Percentiles rank a stretch among this genome's conserved stretches.
These are phyloP conservation scores for Dicrurus megarhynchus DNA, from an alignment of 2,113 vertebrate genomes.

Conservation along the genomic window DNA sequence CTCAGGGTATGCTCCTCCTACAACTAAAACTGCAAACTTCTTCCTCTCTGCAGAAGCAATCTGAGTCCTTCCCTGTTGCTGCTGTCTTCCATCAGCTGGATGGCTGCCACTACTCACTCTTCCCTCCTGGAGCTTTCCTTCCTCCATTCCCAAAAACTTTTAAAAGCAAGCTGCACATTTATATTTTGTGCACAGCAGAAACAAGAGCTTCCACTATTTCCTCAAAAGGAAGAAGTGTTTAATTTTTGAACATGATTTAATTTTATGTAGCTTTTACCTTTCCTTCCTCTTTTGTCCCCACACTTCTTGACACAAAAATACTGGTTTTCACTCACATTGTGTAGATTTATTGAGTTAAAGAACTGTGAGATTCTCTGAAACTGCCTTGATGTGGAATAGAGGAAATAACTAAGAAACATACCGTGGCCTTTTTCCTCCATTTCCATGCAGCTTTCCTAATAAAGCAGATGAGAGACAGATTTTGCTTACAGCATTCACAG, in stretches of 20 bases:
- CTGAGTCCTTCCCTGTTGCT: not conserved
- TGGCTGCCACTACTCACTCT: not conserved
- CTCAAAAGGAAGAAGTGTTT: not conserved
- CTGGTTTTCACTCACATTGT: not conserved
- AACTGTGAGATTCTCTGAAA: not conserved
- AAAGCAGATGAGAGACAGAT: not conserved
- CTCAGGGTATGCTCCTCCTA: not conserved
- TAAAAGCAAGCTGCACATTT: not conserved
- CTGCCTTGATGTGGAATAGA: not conserved
- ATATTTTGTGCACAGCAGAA: not conserved
- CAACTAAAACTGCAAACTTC: not conserved
- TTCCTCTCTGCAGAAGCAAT: not conserved
- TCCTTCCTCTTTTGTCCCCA: not conserved
- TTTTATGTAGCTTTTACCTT: not conserved
- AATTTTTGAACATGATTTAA: not conserved
- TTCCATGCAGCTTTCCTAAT: not conserved
- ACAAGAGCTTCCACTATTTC: not conserved
- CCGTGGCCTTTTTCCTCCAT: not conserved
- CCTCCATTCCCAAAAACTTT: not conserved
- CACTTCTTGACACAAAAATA: not conserved
- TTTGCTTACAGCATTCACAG: not conserved
- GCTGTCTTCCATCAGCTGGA: not conserved
- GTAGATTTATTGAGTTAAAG: not conserved
- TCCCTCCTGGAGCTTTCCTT: not conserved
- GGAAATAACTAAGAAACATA: not conserved